Evolutionary conservation across 2,113 vertebrate genomes (phyloP).

Genomic region (Serinus canaria): DNA sequence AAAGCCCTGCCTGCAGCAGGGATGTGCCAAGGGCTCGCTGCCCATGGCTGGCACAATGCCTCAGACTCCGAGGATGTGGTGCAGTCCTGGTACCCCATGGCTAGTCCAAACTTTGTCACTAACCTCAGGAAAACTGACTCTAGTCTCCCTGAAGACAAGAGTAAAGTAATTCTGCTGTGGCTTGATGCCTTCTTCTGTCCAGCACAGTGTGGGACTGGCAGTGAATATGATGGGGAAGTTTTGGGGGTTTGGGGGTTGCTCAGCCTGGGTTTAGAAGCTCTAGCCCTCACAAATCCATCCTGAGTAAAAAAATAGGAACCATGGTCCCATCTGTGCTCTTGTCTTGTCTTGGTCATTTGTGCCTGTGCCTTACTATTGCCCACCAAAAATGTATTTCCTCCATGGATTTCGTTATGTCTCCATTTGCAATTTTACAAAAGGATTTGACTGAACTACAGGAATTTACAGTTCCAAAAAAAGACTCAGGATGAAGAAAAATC

Average conservation of each 20-base stretch:
- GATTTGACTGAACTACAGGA: background rate
- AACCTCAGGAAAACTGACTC: background rate
- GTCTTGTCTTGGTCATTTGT: background rate
- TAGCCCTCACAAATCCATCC: background rate
- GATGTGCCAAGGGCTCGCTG: background rate
- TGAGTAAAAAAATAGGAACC: background rate
- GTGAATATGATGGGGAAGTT: background rate
- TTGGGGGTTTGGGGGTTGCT: background rate
- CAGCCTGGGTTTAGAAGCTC: background rate
- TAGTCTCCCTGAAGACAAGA: background rate
- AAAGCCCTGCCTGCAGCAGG: background rate
- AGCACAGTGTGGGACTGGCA: background rate
- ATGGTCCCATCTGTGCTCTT: background rate
- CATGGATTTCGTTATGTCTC: rapidly evolving
- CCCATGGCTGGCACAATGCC: background rate
- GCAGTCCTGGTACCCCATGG: background rate
- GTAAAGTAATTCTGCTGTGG: background rate
- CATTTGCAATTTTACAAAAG: background rate
- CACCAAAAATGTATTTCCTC: background rate
- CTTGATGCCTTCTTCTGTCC: rapidly evolving
- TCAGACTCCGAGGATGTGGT: rapidly evolving
- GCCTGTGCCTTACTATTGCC: background rate
- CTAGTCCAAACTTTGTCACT: background rate
- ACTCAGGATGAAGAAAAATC: background rate
- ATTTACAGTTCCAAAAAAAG: background rate